Percentiles rank a stretch among this genome's conserved stretches.
Evolutionary conservation across 1,140 invertebrate genomes (phyloP).

Genomic region (Mactra quadrangularis): DNA sequence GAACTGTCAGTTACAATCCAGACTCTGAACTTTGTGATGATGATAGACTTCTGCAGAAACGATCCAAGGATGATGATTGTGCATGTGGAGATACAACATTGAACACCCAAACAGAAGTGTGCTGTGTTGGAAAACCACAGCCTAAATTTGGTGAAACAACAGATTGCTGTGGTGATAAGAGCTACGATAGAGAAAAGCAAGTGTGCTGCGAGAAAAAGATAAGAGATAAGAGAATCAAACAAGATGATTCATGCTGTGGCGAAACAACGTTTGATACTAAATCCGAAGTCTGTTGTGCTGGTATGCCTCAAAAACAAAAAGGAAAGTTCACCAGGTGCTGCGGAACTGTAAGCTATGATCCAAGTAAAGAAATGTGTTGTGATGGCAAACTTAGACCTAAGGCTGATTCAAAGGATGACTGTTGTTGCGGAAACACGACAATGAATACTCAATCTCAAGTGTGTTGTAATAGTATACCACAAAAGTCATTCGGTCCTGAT

Average conservation of each 20-base stretch:
- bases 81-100: slow-evolving; percentile 52
- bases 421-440: slow-evolving; percentile 56
- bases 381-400: slow-evolving; percentile 51
- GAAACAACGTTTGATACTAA: slow-evolving; percentile 47
- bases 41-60: slow-evolving; percentile 18
- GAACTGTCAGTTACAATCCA: slow-evolving; percentile 42
- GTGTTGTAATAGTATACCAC: slow-evolving; percentile 52
- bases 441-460: slow-evolving; percentile 25
- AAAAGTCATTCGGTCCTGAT: slow-evolving; percentile 32
- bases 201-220: slow-evolving; percentile 48
- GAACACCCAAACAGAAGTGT: slow-evolving; percentile 51
- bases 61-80: slow-evolving; percentile 50
- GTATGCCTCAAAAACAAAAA: slow-evolving; percentile 39
- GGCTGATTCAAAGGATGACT: slow-evolving; percentile 35
- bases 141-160: slow-evolving; percentile 28
- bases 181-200: slow-evolving; percentile 37
- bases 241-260: slow-evolving; percentile 59
- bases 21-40: slow-evolving; percentile 48
- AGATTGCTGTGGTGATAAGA: slow-evolving; percentile 46
- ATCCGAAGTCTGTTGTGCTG: slow-evolving; percentile 45
- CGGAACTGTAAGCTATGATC: slow-evolving; percentile 50
- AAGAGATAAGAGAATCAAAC: slow-evolving; percentile 30
- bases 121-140: slow-evolving; percentile 44
- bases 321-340: slow-evolving; percentile 45
- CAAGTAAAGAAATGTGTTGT: slow-evolving; percentile 55